Base-by-base conservation (phyloP, 2,888 invertebrate species). In the Cheilosia grossa region DNA sequence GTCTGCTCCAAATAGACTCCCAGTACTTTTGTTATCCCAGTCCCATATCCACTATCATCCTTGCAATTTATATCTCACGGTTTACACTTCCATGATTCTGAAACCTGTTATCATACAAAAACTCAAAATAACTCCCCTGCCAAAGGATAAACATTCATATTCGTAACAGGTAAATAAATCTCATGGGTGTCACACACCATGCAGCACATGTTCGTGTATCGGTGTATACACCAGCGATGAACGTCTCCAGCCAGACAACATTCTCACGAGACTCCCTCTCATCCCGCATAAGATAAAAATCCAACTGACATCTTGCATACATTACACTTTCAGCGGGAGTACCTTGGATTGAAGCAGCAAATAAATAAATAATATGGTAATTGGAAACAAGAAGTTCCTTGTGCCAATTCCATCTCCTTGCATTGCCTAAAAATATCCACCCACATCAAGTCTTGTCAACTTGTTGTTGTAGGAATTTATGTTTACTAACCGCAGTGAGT, bases 361-460 rank as follows among this genome's bases (percentile, higher is more conserved):
- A 33, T 56, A 24, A 9, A n/a, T 56, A 56, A 30, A 56, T 56
- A 56, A 56, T 33, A 56, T 56, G 54, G 33, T 56, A 56, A 56
- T 56, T 56, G 54, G 7, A 56, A 6, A 5, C 54, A 10, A 30
- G 19, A 17, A 56, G 17, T 19, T 21, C 17, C 2, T 17, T 47
- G 47, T 17, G 19, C 47, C 19, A 47, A 19, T 56, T 13, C 37
- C 10, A 33, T 3, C 27, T 27, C 4, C 13, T 6, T 54, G 15
- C 13, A n/a, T 4, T 54, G 15, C 6, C 30, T 56, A 27, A 30
- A n/a, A 13, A 30, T n/a, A 10, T 21, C 51, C 24, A 53, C 21
- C 21, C 15, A 13, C 37, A 15, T 15, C 21, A 27, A 13, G 13
- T 37, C 51, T 47, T 47, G 17, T 10, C 47, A 10, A 7, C 15